phyloP scores from a whole-genome alignment of 2,888 invertebrate species.

The Parnassius mnemosyne region DNA sequence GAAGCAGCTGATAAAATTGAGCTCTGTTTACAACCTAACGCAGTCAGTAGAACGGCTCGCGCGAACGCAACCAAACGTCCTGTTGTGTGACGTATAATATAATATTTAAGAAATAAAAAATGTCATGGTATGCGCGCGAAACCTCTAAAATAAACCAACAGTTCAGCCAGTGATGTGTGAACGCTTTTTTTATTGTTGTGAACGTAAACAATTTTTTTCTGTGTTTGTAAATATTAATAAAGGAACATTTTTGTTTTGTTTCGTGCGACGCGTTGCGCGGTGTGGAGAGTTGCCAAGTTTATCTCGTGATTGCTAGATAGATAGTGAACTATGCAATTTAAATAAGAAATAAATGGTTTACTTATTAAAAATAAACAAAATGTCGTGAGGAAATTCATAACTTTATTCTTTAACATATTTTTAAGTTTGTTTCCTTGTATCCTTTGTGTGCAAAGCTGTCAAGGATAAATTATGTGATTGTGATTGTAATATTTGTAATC shows the following conservation, averaged over 20 bases:
- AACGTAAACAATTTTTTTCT: constrained; percentile 1
- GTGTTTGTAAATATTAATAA: constrained; percentile 13
- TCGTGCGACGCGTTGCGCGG: constrained; percentile 9
- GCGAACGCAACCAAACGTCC: constrained; percentile 12
- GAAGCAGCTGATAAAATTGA: constrained; percentile 16
- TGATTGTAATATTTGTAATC: no score
- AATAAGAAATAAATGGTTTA: background rate
- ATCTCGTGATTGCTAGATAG: constrained; percentile 26
- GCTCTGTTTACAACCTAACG: constrained; percentile 19
- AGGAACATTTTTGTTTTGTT: constrained; percentile 3
- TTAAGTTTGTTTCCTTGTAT: no score
- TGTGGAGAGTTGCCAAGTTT: constrained; percentile 26
- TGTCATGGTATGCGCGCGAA: constrained; percentile 16
- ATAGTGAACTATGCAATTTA: constrained; percentile 8
- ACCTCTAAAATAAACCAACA: constrained; percentile 15
- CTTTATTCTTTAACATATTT: no score
- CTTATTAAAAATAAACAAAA: background rate
- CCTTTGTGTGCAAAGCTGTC: no score
- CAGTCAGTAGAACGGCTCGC: constrained; percentile 15
- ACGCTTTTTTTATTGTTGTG: constrained; percentile 3
- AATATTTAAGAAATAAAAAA: constrained; percentile 11
- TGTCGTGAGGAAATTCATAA: no score
- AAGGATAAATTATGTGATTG: no score
- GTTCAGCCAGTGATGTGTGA: background rate
- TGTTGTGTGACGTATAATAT: background rate